Evolutionary conservation across 2,797 vertebrate species (phyloP).

Genomic region (Semotilus atromaculatus): DNA sequence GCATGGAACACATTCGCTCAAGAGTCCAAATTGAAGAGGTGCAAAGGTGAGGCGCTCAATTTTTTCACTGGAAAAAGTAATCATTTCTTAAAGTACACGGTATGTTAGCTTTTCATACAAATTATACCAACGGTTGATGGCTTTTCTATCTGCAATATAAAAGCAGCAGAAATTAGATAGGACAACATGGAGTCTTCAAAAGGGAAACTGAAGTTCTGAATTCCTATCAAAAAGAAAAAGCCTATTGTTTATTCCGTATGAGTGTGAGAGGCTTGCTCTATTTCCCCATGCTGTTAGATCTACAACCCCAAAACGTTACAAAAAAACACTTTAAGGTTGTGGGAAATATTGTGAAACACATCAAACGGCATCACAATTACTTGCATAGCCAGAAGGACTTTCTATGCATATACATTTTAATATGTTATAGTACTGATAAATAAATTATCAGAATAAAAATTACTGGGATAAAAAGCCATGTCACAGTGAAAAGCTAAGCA

Average conservation of each 20-base stretch:
- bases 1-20: slow-evolving; percentile 8
- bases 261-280: slow-evolving; percentile 6
- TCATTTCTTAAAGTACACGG: slow-evolving; percentile 33
- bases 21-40: slow-evolving; percentile 10
- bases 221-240: slow-evolving; percentile 28
- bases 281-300: slow-evolving; percentile 41
- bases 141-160: slow-evolving; percentile 33
- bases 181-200: slow-evolving; percentile 30
- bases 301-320: slow-evolving; percentile 23
- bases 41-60: slow-evolving; percentile 27
- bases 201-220: slow-evolving; percentile 15
- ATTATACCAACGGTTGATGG: slow-evolving; percentile 5
- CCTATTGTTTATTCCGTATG: slow-evolving; percentile 32
- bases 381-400: slow-evolving; percentile 32
- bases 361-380: slow-evolving; percentile 48
- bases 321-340: slow-evolving; percentile 27
- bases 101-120: slow-evolving; percentile 17
- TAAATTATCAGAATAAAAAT: slow-evolving; percentile 14
- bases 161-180: slow-evolving; percentile 34
- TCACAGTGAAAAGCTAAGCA: not conserved
- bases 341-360: slow-evolving; percentile 33
- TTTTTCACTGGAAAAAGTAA: slow-evolving; percentile 40
- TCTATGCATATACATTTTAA: slow-evolving; percentile 37
- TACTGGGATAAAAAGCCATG: not conserved
- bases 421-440: slow-evolving; percentile 14